These are phyloP conservation scores for Nowickia ferox DNA, from an alignment of 2,888 invertebrate genomes.

Conservation along the genomic window DNA sequence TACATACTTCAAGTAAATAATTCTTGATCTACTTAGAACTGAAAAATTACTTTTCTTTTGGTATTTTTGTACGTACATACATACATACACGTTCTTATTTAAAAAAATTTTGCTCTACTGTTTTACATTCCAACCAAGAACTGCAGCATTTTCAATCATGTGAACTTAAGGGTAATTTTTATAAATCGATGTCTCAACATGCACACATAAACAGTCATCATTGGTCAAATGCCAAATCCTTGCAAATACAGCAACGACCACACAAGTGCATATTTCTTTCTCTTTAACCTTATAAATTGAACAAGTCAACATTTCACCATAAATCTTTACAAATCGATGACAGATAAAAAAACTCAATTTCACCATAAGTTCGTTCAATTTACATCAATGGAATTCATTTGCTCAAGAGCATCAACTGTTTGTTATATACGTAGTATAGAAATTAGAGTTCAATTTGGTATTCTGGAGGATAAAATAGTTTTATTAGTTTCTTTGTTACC, in stretches of 20 bases:
- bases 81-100: too few species aligned
- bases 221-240: conserved; percentile 67
- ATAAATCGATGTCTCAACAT: conserved; percentile 14
- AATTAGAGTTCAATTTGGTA: neutral
- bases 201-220: conserved; percentile 43
- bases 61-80: too few species aligned
- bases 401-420: conserved; percentile 11
- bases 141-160: neutral
- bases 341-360: conserved; percentile 16
- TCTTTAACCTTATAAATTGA: conserved; percentile 19
- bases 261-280: conserved; percentile 3
- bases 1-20: too few species aligned
- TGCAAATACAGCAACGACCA: conserved; percentile 12
- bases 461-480: neutral
- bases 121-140: too few species aligned
- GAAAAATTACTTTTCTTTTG: too few species aligned
- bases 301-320: conserved; percentile 9
- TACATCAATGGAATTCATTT: conserved; percentile 9
- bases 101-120: too few species aligned
- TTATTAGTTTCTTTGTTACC: neutral
- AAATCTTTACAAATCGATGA: conserved; percentile 8
- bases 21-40: too few species aligned
- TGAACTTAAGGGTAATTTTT: conserved; percentile 6
- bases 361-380: conserved; percentile 10
- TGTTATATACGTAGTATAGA: neutral